Percentiles rank a stretch among this genome's conserved stretches.
Evolutionary conservation across 2,113 vertebrate species (phyloP).

Genomic region (Nothobranchius kuhntae): DNA sequence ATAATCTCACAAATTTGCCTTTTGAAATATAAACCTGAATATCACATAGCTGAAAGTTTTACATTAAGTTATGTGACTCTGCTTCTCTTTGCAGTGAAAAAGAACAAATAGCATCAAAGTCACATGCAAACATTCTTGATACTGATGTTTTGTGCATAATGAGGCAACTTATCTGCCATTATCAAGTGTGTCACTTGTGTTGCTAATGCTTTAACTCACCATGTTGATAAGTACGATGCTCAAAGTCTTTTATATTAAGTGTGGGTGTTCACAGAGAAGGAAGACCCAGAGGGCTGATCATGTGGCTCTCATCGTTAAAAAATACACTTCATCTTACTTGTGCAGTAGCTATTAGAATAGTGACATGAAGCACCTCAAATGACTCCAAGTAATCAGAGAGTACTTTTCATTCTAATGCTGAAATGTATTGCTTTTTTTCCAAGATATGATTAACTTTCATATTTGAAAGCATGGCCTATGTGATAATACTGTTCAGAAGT

Average conservation of each 20-base stretch:
- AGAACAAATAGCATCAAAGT: conserved; percentile 6
- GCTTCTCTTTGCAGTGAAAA: background rate
- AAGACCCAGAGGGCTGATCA: conserved; percentile 46
- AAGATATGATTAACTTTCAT: conserved; percentile 9
- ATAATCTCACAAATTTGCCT: background rate
- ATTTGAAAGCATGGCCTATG: conserved; percentile 15
- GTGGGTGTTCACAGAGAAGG: conserved; percentile 31
- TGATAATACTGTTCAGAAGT: conserved; percentile 20
- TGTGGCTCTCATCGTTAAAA: conserved; percentile 55
- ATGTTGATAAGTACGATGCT: conserved; percentile 26
- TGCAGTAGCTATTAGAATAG: conserved; percentile 41
- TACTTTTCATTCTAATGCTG: conserved; percentile 25
- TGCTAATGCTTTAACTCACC: conserved; percentile 31
- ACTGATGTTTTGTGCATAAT: conserved; percentile 5
- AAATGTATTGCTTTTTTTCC: background rate
- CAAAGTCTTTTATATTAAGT: conserved; percentile 34
- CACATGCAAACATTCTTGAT: conserved; percentile 7
- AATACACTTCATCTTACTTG: conserved; percentile 39
- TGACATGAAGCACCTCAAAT: conserved; percentile 29
- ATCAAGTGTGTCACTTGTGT: conserved; percentile 21
- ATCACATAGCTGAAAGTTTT: conserved; percentile 9
- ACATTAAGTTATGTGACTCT: conserved; percentile 2
- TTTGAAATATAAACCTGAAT: background rate
- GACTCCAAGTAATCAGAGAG: conserved; percentile 35
- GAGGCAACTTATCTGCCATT: conserved; percentile 13